phyloP scores from a whole-genome alignment of 1,140 invertebrate species.

The Amphibalanus amphitrite region DNA sequence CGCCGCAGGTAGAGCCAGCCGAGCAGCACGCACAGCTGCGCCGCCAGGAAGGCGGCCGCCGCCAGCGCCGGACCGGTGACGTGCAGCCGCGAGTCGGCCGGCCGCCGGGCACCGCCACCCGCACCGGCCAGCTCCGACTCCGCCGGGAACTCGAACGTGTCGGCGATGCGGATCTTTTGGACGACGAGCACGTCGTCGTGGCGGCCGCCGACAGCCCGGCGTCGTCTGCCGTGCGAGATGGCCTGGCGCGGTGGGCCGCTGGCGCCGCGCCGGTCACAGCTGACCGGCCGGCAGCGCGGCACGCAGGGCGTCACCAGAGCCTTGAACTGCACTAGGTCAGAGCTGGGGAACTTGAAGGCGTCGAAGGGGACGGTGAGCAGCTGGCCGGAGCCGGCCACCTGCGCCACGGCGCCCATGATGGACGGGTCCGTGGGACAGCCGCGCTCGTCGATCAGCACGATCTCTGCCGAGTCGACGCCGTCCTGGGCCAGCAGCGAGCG shows the following conservation, averaged over 20 bases:
- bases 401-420: constrained; percentile 78
- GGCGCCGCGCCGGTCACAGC: constrained; percentile 59
- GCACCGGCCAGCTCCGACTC: constrained; percentile 13
- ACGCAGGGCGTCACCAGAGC: constrained; percentile 83
- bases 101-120: neutral
- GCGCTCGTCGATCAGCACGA: constrained; percentile 73
- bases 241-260: constrained; percentile 60
- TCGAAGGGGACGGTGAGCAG: constrained; percentile 80
- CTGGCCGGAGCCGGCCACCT: constrained; percentile 40
- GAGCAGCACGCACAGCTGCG: constrained; percentile 26
- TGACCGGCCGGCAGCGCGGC: constrained; percentile 74
- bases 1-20: constrained; percentile 28
- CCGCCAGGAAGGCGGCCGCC: constrained; percentile 25
- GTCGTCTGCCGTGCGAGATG: constrained; percentile 57
- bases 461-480: constrained; percentile 76
- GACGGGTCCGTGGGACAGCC: constrained; percentile 83
- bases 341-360: constrained; percentile 89
- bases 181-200: constrained; percentile 30
- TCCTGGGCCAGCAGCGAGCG: constrained; percentile 85
- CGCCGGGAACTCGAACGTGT: constrained; percentile 29
- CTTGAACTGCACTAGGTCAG: constrained; percentile 83
- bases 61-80: constrained; percentile 24
- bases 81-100: constrained; percentile 17
- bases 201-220: constrained; percentile 28
- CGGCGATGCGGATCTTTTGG: constrained; percentile 32